Percentiles rank a stretch among this genome's conserved stretches.
These are phyloP conservation scores for Murina feae DNA, from an alignment of 2,113 vertebrate species.

Conservation along the genomic window DNA sequence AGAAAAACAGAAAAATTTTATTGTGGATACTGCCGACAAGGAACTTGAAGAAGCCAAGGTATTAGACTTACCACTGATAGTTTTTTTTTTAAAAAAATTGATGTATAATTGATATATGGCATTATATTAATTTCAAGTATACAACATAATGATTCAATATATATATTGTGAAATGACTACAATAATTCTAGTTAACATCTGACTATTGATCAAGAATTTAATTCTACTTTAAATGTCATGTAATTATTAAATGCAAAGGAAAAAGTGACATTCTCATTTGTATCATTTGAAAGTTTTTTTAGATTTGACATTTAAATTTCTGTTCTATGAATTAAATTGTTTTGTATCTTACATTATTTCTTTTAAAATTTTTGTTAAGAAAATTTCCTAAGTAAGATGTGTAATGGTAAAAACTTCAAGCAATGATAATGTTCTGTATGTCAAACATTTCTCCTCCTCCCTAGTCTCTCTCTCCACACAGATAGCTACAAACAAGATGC, in stretches of 20 bases:
- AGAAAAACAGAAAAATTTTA: conserved; percentile 76
- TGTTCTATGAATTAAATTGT: neutral
- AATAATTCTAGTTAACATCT: neutral
- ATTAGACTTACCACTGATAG: conserved; percentile 18
- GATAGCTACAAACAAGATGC: neutral
- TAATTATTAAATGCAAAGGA: neutral
- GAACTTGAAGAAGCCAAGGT: conserved; percentile 81
- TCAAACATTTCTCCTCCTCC: neutral
- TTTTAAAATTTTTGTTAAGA: neutral
- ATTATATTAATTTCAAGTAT: neutral
- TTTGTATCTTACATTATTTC: conserved; percentile 4
- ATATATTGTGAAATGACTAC: neutral
- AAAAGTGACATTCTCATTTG: conserved; percentile 28
- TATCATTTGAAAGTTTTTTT: conserved; percentile 16
- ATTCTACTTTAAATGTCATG: neutral
- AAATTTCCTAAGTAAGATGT: neutral
- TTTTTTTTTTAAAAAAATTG: conserved; percentile 1
- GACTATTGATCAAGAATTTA: conserved; percentile 25
- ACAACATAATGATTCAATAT: neutral
- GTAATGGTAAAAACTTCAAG: neutral
- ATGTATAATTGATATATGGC: neutral
- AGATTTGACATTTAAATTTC: conserved; percentile 27
- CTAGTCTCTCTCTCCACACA: neutral
- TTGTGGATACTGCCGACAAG: conserved; percentile 72
- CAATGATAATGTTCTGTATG: neutral